These are phyloP conservation scores for Mus minutoides DNA, from an alignment of 2,797 vertebrate species.

Conservation along the genomic window DNA sequence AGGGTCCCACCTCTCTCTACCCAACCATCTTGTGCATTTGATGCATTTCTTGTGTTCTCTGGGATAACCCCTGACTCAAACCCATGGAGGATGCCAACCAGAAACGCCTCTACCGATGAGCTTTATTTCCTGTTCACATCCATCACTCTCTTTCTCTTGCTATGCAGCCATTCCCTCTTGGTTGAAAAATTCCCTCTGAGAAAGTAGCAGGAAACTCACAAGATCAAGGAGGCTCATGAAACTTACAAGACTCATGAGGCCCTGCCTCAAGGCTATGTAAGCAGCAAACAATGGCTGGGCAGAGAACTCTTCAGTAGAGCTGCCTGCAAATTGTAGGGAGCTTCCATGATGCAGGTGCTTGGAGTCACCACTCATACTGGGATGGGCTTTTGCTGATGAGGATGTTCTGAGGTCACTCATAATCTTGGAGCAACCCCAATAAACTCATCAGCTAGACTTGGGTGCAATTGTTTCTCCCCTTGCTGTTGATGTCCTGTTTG, in stretches of 20 bases:
- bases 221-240: neutral
- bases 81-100: neutral
- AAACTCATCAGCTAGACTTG: neutral
- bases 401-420: neutral
- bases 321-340: neutral
- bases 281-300: neutral
- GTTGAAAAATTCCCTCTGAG: neutral
- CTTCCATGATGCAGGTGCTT: neutral
- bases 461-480: neutral
- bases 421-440: neutral
- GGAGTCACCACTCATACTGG: neutral
- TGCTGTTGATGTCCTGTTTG: neutral
- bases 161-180: neutral
- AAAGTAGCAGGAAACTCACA: neutral
- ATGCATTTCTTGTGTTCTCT: neutral
- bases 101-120: neutral
- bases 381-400: neutral
- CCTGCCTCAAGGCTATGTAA: too few relatives aligned
- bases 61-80: neutral
- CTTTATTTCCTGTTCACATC: neutral
- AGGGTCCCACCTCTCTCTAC: neutral
- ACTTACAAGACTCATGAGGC: neutral
- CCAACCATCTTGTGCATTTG: rapidly evolving
- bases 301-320: neutral
- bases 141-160: neutral